Base-by-base conservation (phyloP, 2,797 vertebrate genomes). In the Ctenopoma kingsleyae region DNA sequence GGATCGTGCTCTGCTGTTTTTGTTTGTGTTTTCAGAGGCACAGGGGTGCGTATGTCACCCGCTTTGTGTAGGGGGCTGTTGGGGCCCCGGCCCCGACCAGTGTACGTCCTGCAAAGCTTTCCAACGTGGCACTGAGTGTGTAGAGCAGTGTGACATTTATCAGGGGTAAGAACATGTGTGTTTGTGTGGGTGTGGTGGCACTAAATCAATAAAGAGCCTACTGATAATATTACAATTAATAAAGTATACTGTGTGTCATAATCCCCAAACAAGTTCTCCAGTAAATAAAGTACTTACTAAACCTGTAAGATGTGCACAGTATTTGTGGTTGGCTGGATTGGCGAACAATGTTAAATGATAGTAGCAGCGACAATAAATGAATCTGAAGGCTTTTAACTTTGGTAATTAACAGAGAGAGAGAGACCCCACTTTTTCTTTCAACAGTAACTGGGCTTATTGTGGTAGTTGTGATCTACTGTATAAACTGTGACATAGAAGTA, bases 11-110 rank as follows among this genome's bases (percentile, higher is more conserved):
- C 3, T 64, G 11, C 56, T 47, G 50, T 55, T 0, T 64, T 25
- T 62, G 19, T 61, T 3, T 88, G 30, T 81, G 48, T 88, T 71
- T 89, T 65, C 90, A 98, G 97, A 84, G 83, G 77, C 52, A 0
- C 71, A 96, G 41, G 94, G 92, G 4, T 90, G 72, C 16, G 71
- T 94, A 41, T 99, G 98, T 89, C 91, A 97, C 89, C 71, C 79
- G 0, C 91, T 97, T 63, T 99, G 98, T 0, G 59, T 92, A 0
- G 93, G 93, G 5, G 94, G 95, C 71, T 99, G 98, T 91, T 99
- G 98, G 98, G 98, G 98, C 1, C 95, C 94, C 0, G 98, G 96
- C 2, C 95, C 96, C 0, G 89, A 93, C 51, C 97, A 98, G 89
- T 99, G 98, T 44, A 91, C 95, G 30, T 83, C 92, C 61, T 99